Base-by-base conservation (phyloP, 2,113 vertebrate species). In the Periophthalmus modestus region DNA sequence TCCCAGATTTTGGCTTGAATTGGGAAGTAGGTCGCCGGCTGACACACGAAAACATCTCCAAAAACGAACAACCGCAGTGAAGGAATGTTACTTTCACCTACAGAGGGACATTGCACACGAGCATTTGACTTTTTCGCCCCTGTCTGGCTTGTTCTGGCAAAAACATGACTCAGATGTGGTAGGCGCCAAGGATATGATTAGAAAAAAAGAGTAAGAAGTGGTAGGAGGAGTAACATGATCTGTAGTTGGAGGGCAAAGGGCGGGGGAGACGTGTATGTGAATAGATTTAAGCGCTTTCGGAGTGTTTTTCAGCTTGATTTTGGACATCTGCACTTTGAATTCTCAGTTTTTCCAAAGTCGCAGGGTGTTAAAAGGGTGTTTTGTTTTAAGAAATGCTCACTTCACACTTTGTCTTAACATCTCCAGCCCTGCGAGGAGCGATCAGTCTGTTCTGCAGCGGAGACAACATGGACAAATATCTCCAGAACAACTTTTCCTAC, bases 101-200 rank as follows among this genome's bases (percentile, higher is more conserved):
- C 78, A 70, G 77, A 80, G 77, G 76, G 59, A 74, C 77, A 81
- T 13, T 23, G 21, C 21, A 21, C n/a, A n/a, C 78, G 71, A 74
- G 80, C 70, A 28, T 81, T 79, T 73, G 66, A 82, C 82, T 86
- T 85, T 86, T 81, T 78, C 66, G 24, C 69, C 74, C 78, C 62
- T 7, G 87, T 89, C 88, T 92, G 89, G 92, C 89, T 79, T 80
- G 71, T 72, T 77, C 82, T 85, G 69, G 80, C 88, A 87, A 91
- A 91, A 89, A 86, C 92, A 75, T 93, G 90, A 92, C 88, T 93
- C 91, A 91, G 85, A 87, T 82, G 83, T 87, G 84, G 89, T 91
- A 89, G 90, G 85, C 68, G 80, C 77, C 62, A 67, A 86, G 79
- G 79, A 80, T 71, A 82, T 83, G 84, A 85, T 82, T 83, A 10